A percentile compares a stretch with the other conserved stretches of the same genome.
phyloP scores from a whole-genome alignment of 2,113 vertebrate species.

The Atlantisia rogersi region DNA sequence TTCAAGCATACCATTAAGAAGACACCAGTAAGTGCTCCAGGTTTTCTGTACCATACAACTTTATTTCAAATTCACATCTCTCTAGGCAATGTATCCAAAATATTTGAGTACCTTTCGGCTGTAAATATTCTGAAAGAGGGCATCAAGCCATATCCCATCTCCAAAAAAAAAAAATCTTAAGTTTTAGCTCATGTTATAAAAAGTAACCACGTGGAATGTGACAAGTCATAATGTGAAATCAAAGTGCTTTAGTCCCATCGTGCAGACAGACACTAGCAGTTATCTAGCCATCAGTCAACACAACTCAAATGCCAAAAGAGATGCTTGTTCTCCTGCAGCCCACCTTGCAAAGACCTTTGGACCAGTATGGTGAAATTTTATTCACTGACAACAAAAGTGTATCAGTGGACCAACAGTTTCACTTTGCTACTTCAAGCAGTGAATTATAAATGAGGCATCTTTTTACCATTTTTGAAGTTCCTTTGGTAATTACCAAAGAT shows the following conservation, averaged over 20 bases:
- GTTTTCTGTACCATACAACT: slow-evolving; percentile 49
- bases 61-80: slow-evolving; percentile 62
- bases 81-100: slow-evolving; percentile 29
- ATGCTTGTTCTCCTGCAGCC: background rate
- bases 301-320: background rate
- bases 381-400: background rate
- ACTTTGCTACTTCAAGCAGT: background rate
- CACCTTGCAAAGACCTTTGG: background rate
- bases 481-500: background rate
- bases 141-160: background rate
- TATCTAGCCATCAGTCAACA: background rate
- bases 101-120: slow-evolving; percentile 22
- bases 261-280: background rate
- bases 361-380: background rate
- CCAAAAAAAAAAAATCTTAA: background rate
- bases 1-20: slow-evolving; percentile 42
- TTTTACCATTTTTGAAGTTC: background rate
- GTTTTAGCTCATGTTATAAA: slow-evolving; percentile 51
- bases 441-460: background rate
- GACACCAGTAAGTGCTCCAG: background rate
- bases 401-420: background rate
- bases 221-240: slow-evolving; percentile 52
- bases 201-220: slow-evolving; percentile 51
- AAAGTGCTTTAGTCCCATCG: slow-evolving; percentile 49
- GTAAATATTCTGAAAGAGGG: slow-evolving; percentile 2